Percentiles rank a stretch among this genome's conserved stretches.
phyloP scores from a whole-genome alignment of 2,113 vertebrate genomes.

The Holacanthus passer region DNA sequence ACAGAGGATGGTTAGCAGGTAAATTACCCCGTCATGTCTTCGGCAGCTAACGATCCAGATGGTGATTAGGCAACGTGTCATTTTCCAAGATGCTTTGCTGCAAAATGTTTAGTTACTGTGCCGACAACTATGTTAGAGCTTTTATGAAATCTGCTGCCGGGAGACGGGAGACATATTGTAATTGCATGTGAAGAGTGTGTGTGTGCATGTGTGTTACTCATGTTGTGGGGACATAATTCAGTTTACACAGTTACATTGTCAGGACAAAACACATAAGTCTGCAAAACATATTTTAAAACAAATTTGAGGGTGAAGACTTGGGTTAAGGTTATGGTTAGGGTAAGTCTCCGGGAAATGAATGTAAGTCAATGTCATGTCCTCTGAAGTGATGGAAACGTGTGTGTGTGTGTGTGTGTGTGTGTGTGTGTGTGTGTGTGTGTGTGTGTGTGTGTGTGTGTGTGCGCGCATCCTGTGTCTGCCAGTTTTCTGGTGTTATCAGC shows the following conservation, averaged over 20 bases:
- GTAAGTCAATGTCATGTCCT: too few relatives aligned
- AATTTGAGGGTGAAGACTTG: too few relatives aligned
- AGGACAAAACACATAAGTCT: too few relatives aligned
- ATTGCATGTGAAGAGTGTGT: neutral
- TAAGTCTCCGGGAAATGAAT: too few relatives aligned
- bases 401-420: neutral
- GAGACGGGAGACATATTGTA: neutral
- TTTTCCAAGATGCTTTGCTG: constrained; percentile 17
- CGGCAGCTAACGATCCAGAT: neutral
- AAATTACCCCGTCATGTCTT: constrained; percentile 9
- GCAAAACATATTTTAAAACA: too few relatives aligned
- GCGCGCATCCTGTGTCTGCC: constrained; percentile 57
- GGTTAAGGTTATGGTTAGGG: too few relatives aligned
- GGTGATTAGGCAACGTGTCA: constrained; percentile 3
- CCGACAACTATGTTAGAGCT: neutral
- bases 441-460: neutral
- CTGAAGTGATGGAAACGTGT: too few relatives aligned
- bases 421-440: neutral
- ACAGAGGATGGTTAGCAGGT: neutral
- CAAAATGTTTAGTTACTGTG: constrained; percentile 12
- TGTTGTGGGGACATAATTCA: too few relatives aligned
- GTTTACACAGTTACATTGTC: too few relatives aligned
- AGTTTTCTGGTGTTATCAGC: constrained; percentile 56
- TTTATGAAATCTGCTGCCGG: constrained; percentile 2
- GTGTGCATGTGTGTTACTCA: neutral